phyloP scores from a whole-genome alignment of 2,888 invertebrate genomes.

The Neria commutata region DNA sequence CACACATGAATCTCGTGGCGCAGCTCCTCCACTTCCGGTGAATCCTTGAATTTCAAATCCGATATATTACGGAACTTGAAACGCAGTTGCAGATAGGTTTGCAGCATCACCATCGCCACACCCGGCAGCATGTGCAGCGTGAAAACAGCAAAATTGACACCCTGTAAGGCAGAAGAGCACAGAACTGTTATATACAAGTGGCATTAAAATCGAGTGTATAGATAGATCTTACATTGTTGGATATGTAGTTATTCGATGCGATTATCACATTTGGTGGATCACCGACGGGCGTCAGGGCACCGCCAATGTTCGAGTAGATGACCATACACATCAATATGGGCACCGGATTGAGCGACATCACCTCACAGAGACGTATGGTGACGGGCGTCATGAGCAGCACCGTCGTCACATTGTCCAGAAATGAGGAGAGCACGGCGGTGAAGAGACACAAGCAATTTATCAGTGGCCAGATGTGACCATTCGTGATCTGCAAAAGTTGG shows the following conservation, averaged over 20 bases:
- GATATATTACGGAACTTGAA: slow-evolving; percentile 76
- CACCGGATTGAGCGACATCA: slow-evolving; percentile 85
- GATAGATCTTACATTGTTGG: slow-evolving; percentile 54
- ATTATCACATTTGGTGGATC: slow-evolving; percentile 76
- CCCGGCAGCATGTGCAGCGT: slow-evolving; percentile 83
- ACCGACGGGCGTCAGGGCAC: slow-evolving; percentile 87
- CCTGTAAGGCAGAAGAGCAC: slow-evolving; percentile 64
- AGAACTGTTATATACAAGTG: not conserved
- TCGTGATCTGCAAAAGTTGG: slow-evolving; percentile 65
- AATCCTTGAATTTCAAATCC: slow-evolving; percentile 74
- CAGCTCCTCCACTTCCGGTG: slow-evolving; percentile 74
- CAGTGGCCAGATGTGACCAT: slow-evolving; percentile 76
- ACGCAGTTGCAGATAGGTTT: slow-evolving; percentile 76
- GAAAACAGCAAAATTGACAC: slow-evolving; percentile 81
- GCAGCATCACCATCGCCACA: slow-evolving; percentile 71
- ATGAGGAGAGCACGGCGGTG: slow-evolving; percentile 73
- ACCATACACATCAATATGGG: slow-evolving; percentile 88
- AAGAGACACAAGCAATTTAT: slow-evolving; percentile 74
- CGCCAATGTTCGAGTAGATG: slow-evolving; percentile 90
- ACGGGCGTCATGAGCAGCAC: slow-evolving; percentile 78
- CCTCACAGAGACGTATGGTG: slow-evolving; percentile 84
- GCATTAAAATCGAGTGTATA: not conserved
- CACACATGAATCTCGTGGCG: slow-evolving; percentile 86
- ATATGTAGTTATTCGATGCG: slow-evolving; percentile 60
- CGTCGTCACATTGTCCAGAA: slow-evolving; percentile 81